Base-by-base conservation (phyloP, 2,888 invertebrate species). In the Limnephilus marmoratus region DNA sequence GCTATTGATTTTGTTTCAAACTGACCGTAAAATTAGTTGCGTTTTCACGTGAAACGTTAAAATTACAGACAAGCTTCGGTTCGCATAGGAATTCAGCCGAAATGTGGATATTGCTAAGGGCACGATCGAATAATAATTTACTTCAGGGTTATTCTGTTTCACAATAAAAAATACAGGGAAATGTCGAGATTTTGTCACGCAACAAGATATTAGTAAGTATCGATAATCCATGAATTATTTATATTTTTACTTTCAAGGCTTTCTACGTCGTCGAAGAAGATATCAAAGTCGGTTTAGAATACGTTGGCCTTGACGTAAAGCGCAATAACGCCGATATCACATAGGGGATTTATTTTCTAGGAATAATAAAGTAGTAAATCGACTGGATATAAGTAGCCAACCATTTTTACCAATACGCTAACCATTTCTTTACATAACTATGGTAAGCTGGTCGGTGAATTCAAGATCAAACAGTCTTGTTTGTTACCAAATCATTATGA, bases 1-100 rank as follows among this genome's bases (percentile, higher is more conserved):
- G 68, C 24, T 68, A 83, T 83, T 34, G 83, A 83, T 83, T 83
- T 18, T 83, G 34, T 83, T 68, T 34, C 83, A 83, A 83, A 41
- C 37, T 83, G 83, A 83, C 83, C 83, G 37, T 83, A 24, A 37
- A 83, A 34, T 41, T 37, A 37, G 83, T 37, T 34, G 37, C 83
- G 37, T 34, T 83, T 83, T 83, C 83, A 83, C 83, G 83, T 83
- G 83, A 41, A 83, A 83, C 24, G n/a, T 83, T 83, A 83, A 83
- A 83, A 83, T 83, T 83, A 34, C 37, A 83, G 83, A 83, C 37
- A 37, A 83, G 83, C 83, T 83, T 37, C 83, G 68, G 68, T 68
- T 68, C 68, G 68, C 68, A 24, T n/a, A 68, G 83, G 83, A 83
- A 83, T 83, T 83, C 37, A 15, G 37, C 1, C 37, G 37, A 83